These are phyloP conservation scores for Psettodes erumei DNA, from an alignment of 2,113 vertebrate species.

Conservation along the genomic window DNA sequence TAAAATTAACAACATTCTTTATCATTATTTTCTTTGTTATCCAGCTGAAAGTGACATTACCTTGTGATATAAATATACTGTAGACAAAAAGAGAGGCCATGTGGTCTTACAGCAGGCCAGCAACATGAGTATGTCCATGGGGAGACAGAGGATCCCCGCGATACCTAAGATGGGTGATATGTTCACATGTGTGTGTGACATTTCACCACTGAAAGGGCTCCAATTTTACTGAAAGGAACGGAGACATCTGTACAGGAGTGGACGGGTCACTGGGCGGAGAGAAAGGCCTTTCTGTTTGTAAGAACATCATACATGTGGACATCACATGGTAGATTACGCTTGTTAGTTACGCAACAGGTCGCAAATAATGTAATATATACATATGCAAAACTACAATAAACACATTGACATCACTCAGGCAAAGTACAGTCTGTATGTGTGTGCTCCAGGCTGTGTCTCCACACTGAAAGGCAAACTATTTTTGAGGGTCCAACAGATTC, in stretches of 20 bases:
- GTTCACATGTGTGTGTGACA: neutral
- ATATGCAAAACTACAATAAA: neutral
- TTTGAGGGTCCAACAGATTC: neutral
- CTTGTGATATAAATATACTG: neutral
- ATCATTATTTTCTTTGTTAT: neutral
- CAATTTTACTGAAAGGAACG: constrained; percentile 27
- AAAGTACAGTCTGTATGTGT: neutral
- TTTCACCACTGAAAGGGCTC: constrained; percentile 19
- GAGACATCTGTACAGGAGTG: constrained; percentile 52
- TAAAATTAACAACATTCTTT: too few species aligned
- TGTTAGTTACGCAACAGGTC: constrained; percentile 16
- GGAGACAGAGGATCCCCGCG: constrained; percentile 55
- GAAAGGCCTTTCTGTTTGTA: constrained; percentile 53
- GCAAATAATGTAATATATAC: constrained; percentile 18
- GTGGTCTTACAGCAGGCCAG: constrained; percentile 61
- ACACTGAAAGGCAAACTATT: neutral
- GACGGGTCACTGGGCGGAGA: constrained; percentile 59
- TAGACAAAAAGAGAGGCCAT: constrained; percentile 34
- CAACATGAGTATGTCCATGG: constrained; percentile 37
- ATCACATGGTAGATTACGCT: constrained; percentile 40
- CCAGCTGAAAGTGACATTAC: neutral
- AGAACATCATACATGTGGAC: constrained; percentile 50
- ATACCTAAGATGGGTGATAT: constrained; percentile 31
- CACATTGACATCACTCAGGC: neutral
- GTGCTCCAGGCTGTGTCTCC: neutral